Evolutionary conservation across 2,888 invertebrate species (phyloP).

Genomic region (Scaptomyza tumidula): DNA sequence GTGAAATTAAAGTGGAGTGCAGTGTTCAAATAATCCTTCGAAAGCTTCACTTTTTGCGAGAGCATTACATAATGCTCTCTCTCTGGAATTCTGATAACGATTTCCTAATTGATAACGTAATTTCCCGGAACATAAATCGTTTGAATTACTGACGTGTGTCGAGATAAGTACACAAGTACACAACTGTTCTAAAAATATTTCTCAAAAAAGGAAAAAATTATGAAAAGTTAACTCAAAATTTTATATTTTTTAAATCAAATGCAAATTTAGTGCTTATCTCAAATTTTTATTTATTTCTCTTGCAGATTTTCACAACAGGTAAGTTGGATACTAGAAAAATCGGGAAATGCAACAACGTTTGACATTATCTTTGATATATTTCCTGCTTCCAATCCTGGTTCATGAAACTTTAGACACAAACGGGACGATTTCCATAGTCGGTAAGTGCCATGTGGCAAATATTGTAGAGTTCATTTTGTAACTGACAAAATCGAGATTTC

Average conservation of each 20-base stretch:
- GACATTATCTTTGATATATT: slow-evolving; percentile 22
- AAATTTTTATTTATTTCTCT: slow-evolving; percentile 1
- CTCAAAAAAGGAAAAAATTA: background rate
- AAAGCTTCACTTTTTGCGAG: background rate
- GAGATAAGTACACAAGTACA: slow-evolving; percentile 28
- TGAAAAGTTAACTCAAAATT: too few relatives aligned
- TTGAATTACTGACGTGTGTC: slow-evolving; percentile 29
- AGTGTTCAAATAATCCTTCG: slow-evolving; percentile 15
- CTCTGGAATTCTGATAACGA: slow-evolving; percentile 17
- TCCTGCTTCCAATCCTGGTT: background rate
- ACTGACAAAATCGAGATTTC: slow-evolving; percentile 55
- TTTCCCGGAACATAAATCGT: slow-evolving; percentile 53
- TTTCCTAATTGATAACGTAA: slow-evolving; percentile 17
- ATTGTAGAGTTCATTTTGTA: slow-evolving; percentile 66
- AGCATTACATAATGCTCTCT: background rate
- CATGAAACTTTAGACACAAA: slow-evolving; percentile 36
- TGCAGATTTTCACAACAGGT: slow-evolving; percentile 64
- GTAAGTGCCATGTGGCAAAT: slow-evolving; percentile 80
- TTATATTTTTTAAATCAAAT: background rate
- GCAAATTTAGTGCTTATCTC: background rate
- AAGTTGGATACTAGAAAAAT: slow-evolving; percentile 31
- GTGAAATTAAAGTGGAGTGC: slow-evolving; percentile 8
- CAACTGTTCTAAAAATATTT: background rate
- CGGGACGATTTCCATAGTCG: slow-evolving; percentile 68
- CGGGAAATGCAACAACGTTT: background rate